A percentile compares a stretch with the other conserved stretches of the same genome.
These are phyloP conservation scores for Bactericera cockerelli DNA, from an alignment of 1,140 invertebrate species.

Conservation along the genomic window DNA sequence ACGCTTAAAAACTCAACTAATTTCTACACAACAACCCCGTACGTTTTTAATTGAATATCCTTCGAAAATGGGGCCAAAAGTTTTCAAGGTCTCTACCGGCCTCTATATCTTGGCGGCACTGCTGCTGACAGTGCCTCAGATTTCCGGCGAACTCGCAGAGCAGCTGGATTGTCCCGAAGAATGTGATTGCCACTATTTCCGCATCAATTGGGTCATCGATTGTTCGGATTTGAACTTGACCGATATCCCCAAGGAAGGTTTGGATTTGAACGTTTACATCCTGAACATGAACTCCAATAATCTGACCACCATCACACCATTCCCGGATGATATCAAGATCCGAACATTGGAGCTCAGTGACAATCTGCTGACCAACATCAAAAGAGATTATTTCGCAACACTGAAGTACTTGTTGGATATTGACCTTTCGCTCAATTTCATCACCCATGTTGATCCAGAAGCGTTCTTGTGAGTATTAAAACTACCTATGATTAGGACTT, in stretches of 20 bases:
- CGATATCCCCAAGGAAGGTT: constrained; percentile 38
- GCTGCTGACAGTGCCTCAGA: background rate
- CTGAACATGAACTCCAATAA: constrained; percentile 54
- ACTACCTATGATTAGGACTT: too few relatives aligned
- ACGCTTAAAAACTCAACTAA: too few relatives aligned
- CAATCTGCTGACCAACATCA: constrained; percentile 41
- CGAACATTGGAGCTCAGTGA: constrained; percentile 50
- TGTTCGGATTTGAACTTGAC: constrained; percentile 60
- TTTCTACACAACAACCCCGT: too few relatives aligned
- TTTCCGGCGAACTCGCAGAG: constrained; percentile 13
- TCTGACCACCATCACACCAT: constrained; percentile 38
- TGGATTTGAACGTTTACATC: constrained; percentile 50
- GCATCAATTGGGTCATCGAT: constrained; percentile 59
- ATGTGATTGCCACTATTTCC: constrained; percentile 57
- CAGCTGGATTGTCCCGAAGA: constrained; percentile 48
- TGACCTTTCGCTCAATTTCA: constrained; percentile 48
- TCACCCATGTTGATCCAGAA: constrained; percentile 43
- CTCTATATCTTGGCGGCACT: too few relatives aligned
- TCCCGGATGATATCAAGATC: constrained; percentile 47
- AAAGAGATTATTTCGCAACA: constrained; percentile 41
- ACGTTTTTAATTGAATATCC: too few relatives aligned
- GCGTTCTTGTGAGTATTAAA: constrained; percentile 50
- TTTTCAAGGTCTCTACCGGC: too few relatives aligned
- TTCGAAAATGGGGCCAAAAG: too few relatives aligned
- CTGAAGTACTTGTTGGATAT: constrained; percentile 49